These are phyloP conservation scores for Drosophila barbarae DNA, from an alignment of 2,888 invertebrate genomes.

Conservation along the genomic window DNA sequence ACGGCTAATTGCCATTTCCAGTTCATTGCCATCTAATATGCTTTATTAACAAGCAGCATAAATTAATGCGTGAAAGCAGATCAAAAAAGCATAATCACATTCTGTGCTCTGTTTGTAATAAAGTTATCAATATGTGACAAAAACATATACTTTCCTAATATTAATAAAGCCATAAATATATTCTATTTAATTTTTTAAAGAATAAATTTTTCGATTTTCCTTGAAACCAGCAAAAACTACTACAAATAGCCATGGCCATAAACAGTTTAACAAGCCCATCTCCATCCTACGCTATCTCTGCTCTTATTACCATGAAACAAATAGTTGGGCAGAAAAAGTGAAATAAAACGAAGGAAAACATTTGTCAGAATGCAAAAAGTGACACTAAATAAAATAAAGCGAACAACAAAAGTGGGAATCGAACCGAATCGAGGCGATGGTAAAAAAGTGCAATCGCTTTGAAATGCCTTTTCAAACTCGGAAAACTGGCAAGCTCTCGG, in stretches of 20 bases:
- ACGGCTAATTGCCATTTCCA: slow-evolving; percentile 57
- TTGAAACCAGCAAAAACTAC: neutral
- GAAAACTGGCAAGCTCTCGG: slow-evolving; percentile 3
- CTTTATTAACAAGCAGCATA: slow-evolving; percentile 59
- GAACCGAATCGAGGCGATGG: slow-evolving; percentile 31
- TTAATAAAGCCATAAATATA: neutral
- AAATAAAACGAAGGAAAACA: slow-evolving; percentile 53
- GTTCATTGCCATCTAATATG: slow-evolving; percentile 63
- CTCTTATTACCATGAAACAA: slow-evolving; percentile 44
- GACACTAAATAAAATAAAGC: slow-evolving; percentile 32
- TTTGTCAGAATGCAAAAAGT: slow-evolving; percentile 55
- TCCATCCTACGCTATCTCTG: slow-evolving; percentile 1
- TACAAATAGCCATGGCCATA: slow-evolving; percentile 6
- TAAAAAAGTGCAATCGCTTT: slow-evolving; percentile 57
- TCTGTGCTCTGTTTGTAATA: slow-evolving; percentile 34
- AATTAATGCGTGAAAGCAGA: slow-evolving; percentile 43
- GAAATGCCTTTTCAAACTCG: slow-evolving; percentile 47
- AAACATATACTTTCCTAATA: neutral
- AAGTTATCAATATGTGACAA: slow-evolving; percentile 36
- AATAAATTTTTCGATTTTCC: neutral
- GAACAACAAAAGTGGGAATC: slow-evolving; percentile 31
- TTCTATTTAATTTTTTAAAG: slow-evolving; percentile 9
- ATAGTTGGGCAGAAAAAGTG: slow-evolving; percentile 18
- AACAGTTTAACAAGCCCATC: slow-evolving; percentile 11
- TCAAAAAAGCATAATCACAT: slow-evolving; percentile 8